Conservation (phyloP, 2,113 vertebrate species). For the Progne subis region DNA sequence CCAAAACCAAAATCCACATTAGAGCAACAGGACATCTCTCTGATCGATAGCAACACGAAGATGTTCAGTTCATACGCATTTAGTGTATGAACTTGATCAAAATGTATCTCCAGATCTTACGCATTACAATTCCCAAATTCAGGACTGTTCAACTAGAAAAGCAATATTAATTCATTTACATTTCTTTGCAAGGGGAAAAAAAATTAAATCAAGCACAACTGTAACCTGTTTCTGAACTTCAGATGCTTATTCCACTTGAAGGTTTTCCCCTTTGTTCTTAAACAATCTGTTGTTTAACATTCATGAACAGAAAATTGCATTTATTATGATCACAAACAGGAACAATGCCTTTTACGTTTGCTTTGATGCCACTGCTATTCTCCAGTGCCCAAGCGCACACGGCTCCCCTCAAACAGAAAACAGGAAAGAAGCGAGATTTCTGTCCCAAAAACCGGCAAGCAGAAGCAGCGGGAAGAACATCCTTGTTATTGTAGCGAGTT, state of each 20-base stretch:
- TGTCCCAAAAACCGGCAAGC: constrained; percentile 16
- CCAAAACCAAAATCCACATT: constrained; percentile 67
- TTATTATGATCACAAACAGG: background rate
- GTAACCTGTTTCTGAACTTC: background rate
- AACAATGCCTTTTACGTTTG: background rate
- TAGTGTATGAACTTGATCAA: background rate
- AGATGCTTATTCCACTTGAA: background rate
- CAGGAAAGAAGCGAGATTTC: background rate
- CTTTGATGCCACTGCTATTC: background rate
- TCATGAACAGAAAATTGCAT: constrained; percentile 18
- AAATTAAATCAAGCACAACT: background rate
- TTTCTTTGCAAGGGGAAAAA: constrained; percentile 28
- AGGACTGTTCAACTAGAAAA: background rate
- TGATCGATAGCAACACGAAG: constrained; percentile 50
- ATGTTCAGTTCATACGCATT: constrained; percentile 43
- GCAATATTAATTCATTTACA: constrained; percentile 28
- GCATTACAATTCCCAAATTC: background rate
- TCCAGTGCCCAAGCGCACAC: background rate
- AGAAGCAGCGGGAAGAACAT: constrained; percentile 4
- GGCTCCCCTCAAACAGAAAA: background rate
- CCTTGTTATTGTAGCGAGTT: constrained; percentile 43
- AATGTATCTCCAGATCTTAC: constrained; percentile 28
- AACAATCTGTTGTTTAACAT: background rate
- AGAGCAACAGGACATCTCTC: constrained; percentile 59
- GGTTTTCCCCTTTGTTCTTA: background rate